Evolutionary conservation across 2,113 vertebrate species (phyloP).

Genomic region (Pollachius pollachius): DNA sequence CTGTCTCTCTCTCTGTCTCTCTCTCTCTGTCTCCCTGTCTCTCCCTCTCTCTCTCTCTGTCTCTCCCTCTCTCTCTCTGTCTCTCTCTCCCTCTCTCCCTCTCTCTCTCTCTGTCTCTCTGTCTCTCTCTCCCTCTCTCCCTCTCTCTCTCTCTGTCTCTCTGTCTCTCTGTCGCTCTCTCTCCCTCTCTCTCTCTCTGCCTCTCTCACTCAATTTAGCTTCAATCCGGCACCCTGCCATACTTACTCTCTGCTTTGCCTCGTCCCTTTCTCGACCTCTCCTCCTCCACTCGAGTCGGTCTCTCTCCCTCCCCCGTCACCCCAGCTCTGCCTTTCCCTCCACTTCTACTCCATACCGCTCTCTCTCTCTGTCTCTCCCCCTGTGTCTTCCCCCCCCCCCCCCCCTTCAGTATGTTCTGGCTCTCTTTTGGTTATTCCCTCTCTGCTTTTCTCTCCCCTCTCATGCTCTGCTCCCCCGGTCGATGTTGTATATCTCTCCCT

Average conservation of each 20-base stretch:
- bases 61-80: conserved; percentile 14
- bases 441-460: not conserved
- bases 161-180: not conserved
- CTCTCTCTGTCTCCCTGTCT: not conserved
- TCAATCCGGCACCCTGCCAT: not conserved
- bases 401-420: not conserved
- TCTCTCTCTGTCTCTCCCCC: not conserved
- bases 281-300: conserved; percentile 7
- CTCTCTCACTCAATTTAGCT: not conserved
- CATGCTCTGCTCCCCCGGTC: not conserved
- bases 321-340: too few species aligned
- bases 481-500: not conserved
- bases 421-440: not conserved
- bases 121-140: not conserved
- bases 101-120: not conserved
- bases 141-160: not conserved
- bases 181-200: conserved; percentile 11
- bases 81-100: not conserved
- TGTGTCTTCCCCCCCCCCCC: not conserved
- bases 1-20: not conserved
- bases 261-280: not conserved
- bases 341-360: not conserved
- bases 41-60: conserved; percentile 1
- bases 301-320: not conserved
- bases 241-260: not conserved